phyloP scores from a whole-genome alignment of 64 coral and sea anemone species.

The Platygyra sinensis region DNA sequence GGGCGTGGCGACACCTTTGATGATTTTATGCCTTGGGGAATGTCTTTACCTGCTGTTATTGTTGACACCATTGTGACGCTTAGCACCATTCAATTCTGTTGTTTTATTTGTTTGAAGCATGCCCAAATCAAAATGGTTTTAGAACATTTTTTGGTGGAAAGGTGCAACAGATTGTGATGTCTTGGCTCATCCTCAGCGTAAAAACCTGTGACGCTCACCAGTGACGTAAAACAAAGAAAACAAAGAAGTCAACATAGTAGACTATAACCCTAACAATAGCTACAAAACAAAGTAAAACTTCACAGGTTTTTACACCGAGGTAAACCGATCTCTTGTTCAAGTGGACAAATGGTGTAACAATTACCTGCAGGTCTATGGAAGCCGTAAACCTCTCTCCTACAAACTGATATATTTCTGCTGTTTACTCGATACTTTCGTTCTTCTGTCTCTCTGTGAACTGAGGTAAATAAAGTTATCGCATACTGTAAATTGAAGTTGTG shows the following conservation, averaged over 20 bases:
- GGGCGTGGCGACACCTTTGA: too few species aligned
- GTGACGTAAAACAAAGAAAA: too few species aligned
- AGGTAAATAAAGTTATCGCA: slow-evolving; percentile 41
- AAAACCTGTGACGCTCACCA: too few species aligned
- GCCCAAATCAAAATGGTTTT: not conserved
- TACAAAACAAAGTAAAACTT: too few species aligned
- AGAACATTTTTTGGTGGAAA: not conserved
- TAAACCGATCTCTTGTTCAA: too few species aligned
- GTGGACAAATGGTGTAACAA: not conserved
- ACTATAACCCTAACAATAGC: too few species aligned
- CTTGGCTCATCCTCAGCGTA: too few species aligned
- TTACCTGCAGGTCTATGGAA: not conserved
- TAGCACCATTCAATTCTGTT: too few species aligned
- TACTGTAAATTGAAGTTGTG: not conserved
- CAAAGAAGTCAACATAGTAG: too few species aligned
- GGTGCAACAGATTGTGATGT: too few species aligned
- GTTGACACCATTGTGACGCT: not conserved
- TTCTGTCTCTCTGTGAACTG: slow-evolving; percentile 35
- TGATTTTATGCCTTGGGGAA: not conserved
- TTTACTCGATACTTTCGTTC: not conserved
- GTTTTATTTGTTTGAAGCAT: too few species aligned
- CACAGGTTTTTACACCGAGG: too few species aligned
- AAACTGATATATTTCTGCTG: not conserved
- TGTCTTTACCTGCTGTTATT: not conserved
- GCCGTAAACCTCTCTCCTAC: not conserved